Evolutionary conservation across 2,113 vertebrate species (phyloP).

Genomic region (Urocitellus parryii): DNA sequence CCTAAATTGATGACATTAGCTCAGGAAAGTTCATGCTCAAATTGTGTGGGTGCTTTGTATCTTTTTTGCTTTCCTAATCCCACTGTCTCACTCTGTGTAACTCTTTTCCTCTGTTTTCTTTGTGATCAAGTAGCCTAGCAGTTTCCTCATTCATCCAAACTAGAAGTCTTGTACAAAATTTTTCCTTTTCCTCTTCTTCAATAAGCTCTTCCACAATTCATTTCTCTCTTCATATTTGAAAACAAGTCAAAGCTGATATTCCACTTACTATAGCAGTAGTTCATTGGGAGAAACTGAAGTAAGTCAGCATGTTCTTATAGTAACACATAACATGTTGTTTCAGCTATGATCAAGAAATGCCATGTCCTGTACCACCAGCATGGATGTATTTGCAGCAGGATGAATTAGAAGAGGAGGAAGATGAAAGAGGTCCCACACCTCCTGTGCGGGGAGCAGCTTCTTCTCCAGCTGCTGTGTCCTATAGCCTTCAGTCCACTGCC

Average conservation of each 20-base stretch:
- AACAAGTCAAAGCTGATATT: neutral
- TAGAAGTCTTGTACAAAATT: neutral
- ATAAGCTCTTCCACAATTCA: neutral
- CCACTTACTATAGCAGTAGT: neutral
- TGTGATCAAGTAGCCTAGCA: neutral
- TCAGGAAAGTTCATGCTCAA: neutral
- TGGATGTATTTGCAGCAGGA: constrained; percentile 98
- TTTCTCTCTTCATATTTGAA: neutral
- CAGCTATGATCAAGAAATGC: constrained; percentile 96
- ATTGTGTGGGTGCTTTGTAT: neutral
- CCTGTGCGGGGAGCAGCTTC: constrained; percentile 96
- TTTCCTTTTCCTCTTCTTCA: neutral
- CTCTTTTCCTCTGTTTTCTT: neutral
- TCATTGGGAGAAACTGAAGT: neutral
- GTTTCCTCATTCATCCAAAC: neutral
- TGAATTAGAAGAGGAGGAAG: constrained; percentile 94
- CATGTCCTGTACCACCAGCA: constrained; percentile 95
- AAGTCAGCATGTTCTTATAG: neutral
- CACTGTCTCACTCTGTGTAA: neutral
- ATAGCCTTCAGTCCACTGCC: constrained; percentile 98
- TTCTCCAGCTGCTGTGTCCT: constrained; percentile 97
- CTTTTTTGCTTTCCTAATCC: neutral
- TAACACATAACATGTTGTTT: constrained; percentile 59
- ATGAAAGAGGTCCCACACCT: constrained; percentile 97
- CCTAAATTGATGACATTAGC: neutral